Percentiles rank a stretch among this genome's conserved stretches.
phyloP scores from a whole-genome alignment of 92 coral and sea anemone genomes.

The Zoanthus sociatus region DNA sequence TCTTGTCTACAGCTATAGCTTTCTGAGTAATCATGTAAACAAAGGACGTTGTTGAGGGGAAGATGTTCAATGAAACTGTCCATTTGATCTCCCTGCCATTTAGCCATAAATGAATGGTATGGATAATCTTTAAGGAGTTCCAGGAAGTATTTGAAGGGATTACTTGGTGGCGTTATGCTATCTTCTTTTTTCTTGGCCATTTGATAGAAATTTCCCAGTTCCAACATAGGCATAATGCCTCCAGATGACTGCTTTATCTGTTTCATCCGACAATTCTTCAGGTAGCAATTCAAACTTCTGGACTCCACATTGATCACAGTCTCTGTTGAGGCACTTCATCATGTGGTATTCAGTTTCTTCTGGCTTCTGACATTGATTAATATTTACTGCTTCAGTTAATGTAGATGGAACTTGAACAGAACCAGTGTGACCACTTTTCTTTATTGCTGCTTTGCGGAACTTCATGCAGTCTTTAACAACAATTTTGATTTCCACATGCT shows the following conservation, averaged over 20 bases:
- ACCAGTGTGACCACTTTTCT: slow-evolving; percentile 29
- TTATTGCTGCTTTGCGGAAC: slow-evolving; percentile 41
- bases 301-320: slow-evolving; percentile 62
- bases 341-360: slow-evolving; percentile 47
- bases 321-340: slow-evolving; percentile 61
- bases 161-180: slow-evolving; percentile 45
- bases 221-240: slow-evolving; percentile 50
- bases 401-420: slow-evolving; percentile 39
- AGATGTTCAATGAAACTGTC: slow-evolving; percentile 66
- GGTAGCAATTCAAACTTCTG: slow-evolving; percentile 59
- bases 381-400: slow-evolving; percentile 58
- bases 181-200: slow-evolving; percentile 65
- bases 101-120: slow-evolving; percentile 67
- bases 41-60: slow-evolving; percentile 43
- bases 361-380: slow-evolving; percentile 50
- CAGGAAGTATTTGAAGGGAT: slow-evolving; percentile 50
- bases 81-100: slow-evolving; percentile 66
- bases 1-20: slow-evolving; percentile 67
- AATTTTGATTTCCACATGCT: slow-evolving; percentile 63
- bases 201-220: slow-evolving; percentile 63
- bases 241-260: slow-evolving; percentile 45
- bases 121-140: slow-evolving; percentile 56
- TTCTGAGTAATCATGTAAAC: slow-evolving; percentile 45
- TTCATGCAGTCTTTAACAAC: slow-evolving; percentile 63
- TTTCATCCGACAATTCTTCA: slow-evolving; percentile 42